phyloP scores from a whole-genome alignment of 2,113 vertebrate genomes.

The Buteo buteo region DNA sequence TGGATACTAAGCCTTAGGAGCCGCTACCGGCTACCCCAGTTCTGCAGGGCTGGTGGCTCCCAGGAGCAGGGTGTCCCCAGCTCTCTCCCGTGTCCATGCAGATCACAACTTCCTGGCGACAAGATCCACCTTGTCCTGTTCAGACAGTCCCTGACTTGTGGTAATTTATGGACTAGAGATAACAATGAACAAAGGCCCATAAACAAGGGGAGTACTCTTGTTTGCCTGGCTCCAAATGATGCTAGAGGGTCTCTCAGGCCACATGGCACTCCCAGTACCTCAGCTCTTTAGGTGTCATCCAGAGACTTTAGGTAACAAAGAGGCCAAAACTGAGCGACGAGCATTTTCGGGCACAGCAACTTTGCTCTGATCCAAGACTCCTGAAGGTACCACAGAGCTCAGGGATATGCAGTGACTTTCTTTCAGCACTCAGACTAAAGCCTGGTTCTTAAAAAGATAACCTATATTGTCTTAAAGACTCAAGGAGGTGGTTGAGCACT shows the following conservation, averaged over 20 bases:
- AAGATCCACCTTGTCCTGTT: background rate
- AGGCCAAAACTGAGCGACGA: accelerated
- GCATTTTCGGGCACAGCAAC: background rate
- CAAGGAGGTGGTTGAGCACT: background rate
- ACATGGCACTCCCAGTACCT: background rate
- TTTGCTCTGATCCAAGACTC: background rate
- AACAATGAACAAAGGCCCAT: background rate
- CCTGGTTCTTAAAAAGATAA: background rate
- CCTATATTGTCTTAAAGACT: background rate
- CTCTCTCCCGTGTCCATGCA: accelerated
- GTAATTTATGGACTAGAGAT: background rate
- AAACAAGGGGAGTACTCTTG: background rate
- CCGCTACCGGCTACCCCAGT: background rate
- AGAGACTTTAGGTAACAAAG: background rate
- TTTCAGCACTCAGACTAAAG: background rate
- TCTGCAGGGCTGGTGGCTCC: background rate
- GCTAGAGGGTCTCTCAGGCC: background rate
- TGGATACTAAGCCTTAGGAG: background rate
- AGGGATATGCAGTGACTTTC: background rate
- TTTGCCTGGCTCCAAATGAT: background rate
- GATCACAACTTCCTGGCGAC: background rate
- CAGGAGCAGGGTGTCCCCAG: background rate
- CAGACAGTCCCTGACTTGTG: accelerated
- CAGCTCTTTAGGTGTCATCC: background rate
- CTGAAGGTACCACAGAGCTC: background rate